phyloP scores from a whole-genome alignment of 2,888 invertebrate genomes.

The Amitus sp. region DNA sequence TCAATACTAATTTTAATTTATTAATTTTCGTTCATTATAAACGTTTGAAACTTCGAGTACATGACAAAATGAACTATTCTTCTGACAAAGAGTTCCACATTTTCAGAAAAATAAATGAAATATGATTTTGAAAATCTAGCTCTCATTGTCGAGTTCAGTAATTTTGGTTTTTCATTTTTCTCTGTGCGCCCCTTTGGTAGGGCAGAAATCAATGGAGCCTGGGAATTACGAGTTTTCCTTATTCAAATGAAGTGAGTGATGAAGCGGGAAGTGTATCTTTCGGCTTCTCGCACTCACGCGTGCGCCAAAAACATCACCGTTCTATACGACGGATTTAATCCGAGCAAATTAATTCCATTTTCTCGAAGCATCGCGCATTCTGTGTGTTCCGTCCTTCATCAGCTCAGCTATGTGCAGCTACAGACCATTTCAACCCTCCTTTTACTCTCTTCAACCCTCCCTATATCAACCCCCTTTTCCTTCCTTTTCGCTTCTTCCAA shows the following conservation, averaged over 20 bases:
- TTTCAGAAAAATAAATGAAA: too few relatives aligned
- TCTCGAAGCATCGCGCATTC: constrained; percentile 64
- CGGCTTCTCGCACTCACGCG: constrained; percentile 41
- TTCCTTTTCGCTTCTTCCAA: constrained; percentile 40
- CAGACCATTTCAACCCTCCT: constrained; percentile 38
- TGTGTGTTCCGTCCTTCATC: constrained; percentile 65
- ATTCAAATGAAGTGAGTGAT: constrained; percentile 7
- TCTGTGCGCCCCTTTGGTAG: background rate
- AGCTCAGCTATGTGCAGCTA: constrained; percentile 53
- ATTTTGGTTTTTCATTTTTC: too few relatives aligned
- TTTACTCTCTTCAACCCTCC: constrained; percentile 22
- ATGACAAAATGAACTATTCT: too few relatives aligned
- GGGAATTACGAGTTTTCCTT: background rate
- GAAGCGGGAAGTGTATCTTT: constrained; percentile 25
- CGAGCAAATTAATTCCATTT: constrained; percentile 65
- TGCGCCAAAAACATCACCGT: constrained; percentile 54
- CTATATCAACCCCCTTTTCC: constrained; percentile 15
- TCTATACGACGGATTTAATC: constrained; percentile 60
- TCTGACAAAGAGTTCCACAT: too few relatives aligned
- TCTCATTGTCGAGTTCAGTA: too few relatives aligned
- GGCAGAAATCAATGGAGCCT: background rate
- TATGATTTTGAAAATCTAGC: too few relatives aligned
- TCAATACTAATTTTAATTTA: too few relatives aligned
- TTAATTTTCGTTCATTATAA: too few relatives aligned
- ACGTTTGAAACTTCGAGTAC: too few relatives aligned